phyloP scores from a whole-genome alignment of 1,140 invertebrate species.

The Colletes gigas region DNA sequence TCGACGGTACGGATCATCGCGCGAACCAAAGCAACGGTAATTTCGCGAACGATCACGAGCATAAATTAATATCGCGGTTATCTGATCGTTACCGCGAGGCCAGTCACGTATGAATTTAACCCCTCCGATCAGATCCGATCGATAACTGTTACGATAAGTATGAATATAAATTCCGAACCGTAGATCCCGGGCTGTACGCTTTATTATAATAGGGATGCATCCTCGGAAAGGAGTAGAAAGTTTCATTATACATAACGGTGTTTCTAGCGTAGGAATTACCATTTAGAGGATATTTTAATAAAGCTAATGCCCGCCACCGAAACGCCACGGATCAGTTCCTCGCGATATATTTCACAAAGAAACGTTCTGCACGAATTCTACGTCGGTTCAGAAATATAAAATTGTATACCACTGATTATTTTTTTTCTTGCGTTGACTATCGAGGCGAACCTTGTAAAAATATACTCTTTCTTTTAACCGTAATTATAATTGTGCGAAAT shows the following conservation, averaged over 20 bases:
- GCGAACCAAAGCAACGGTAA: constrained; percentile 52
- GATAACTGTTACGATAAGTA: constrained; percentile 43
- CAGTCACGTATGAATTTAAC: constrained; percentile 48
- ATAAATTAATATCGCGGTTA: constrained; percentile 52
- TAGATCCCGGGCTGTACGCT: constrained; percentile 2
- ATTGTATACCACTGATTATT: too few species aligned
- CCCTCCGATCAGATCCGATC: constrained; percentile 38
- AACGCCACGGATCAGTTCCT: too few species aligned
- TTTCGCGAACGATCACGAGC: constrained; percentile 40
- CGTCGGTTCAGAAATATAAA: too few species aligned
- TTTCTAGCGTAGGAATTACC: not conserved
- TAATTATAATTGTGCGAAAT: too few species aligned
- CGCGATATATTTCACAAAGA: too few species aligned
- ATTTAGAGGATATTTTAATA: too few species aligned
- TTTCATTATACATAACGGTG: constrained; percentile 24
- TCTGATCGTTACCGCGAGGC: constrained; percentile 32
- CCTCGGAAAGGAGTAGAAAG: not conserved
- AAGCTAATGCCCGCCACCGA: too few species aligned
- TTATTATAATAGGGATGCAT: constrained; percentile 28
- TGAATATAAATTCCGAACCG: constrained; percentile 39
- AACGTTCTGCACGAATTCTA: too few species aligned
- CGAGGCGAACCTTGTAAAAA: too few species aligned
- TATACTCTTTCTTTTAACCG: too few species aligned
- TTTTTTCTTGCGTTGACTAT: too few species aligned
- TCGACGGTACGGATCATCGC: constrained; percentile 52